Evolutionary conservation across 2,797 vertebrate genomes (phyloP).

Genomic region (Erethizon dorsatum): DNA sequence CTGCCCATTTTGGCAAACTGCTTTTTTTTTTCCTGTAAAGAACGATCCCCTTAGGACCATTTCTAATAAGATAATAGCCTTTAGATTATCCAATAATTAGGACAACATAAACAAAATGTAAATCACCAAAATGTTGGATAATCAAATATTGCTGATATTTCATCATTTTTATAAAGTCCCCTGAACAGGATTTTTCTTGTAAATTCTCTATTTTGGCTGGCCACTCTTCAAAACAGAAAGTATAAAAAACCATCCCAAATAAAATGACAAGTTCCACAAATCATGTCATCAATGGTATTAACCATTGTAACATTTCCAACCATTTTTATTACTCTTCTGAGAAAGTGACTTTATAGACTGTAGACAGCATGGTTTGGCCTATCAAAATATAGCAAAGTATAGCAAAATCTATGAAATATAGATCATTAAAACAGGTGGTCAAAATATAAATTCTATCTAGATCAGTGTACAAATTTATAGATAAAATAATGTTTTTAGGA

Average conservation of each 20-base stretch:
- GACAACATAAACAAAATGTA: constrained; percentile 58
- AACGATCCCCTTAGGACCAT: constrained; percentile 63
- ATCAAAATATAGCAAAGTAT: background rate
- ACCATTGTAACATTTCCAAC: constrained; percentile 48
- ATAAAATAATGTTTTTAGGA: constrained; percentile 42
- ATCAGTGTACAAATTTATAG: background rate
- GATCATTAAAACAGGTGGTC: constrained; percentile 20
- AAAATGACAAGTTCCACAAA: constrained; percentile 59
- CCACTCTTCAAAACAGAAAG: constrained; percentile 49
- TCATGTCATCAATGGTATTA: background rate
- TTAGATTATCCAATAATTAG: constrained; percentile 65
- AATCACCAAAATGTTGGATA: constrained; percentile 20
- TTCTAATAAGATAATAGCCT: constrained; percentile 66
- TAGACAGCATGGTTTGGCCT: background rate
- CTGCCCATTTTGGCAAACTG: constrained; percentile 16
- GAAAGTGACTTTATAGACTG: background rate
- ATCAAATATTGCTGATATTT: constrained; percentile 49
- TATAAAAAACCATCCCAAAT: constrained; percentile 44
- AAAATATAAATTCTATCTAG: constrained; percentile 27
- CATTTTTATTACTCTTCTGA: constrained; percentile 17
- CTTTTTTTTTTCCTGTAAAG: constrained; percentile 43
- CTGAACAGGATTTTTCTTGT: constrained; percentile 26
- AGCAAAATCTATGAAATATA: background rate
- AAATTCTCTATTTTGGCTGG: constrained; percentile 21
- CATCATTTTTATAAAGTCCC: constrained; percentile 55